Evolutionary conservation across 2,888 invertebrate species (phyloP).

Genomic region (Tenthredo scrophulariae): DNA sequence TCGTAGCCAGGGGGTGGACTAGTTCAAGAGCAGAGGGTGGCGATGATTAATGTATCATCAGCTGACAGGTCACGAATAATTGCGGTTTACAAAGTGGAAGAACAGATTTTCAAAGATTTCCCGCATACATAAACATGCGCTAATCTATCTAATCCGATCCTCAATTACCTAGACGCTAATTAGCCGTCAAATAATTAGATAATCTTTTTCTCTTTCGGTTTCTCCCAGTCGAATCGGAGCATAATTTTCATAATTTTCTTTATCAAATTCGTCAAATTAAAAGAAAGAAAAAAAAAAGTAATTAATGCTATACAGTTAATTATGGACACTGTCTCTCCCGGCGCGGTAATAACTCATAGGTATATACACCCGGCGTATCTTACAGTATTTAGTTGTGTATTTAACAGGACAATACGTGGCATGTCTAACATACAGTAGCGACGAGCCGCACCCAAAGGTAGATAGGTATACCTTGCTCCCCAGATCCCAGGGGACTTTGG

Average conservation of each 20-base stretch:
- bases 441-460: conserved; percentile 46
- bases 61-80: conserved; percentile 31
- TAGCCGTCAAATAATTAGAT: not conserved
- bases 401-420: conserved; percentile 47
- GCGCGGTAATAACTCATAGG: not conserved
- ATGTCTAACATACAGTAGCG: conserved; percentile 50
- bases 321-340: not conserved
- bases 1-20: conserved; percentile 41
- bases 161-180: conserved; percentile 2
- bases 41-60: conserved; percentile 52
- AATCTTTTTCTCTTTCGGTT: not conserved
- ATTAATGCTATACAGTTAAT: no score
- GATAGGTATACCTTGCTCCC: not conserved
- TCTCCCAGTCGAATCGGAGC: no score
- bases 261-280: no score
- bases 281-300: no score
- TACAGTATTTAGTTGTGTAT: conserved; percentile 51
- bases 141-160: not conserved
- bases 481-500: conserved; percentile 23
- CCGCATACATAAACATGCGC: conserved; percentile 25
- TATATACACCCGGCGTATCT: not conserved
- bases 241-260: no score
- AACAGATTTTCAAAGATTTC: conserved; percentile 47
- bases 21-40: conserved; percentile 46
- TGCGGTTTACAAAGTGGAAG: conserved; percentile 49